Evolutionary conservation across 1,140 invertebrate species (phyloP), one percentile per base, ranked within the genome.

Genomic region (Bilobella aurantiaca): DNA sequence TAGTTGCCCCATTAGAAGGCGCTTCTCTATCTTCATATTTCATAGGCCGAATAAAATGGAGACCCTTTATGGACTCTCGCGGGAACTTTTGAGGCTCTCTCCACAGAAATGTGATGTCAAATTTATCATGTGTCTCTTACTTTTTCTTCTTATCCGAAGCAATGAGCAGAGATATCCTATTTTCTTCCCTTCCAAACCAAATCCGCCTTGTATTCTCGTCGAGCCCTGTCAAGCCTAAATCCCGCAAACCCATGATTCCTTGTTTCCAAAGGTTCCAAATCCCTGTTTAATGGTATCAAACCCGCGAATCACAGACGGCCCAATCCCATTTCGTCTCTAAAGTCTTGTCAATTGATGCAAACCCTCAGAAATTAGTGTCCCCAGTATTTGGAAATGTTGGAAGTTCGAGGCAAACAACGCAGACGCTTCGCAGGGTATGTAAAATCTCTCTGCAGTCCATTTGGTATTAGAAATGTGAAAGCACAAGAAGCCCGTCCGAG

Each of bases 21-120:
- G n/a, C n/a, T n/a, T 53, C 23, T 16, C 23, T 42, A 42, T 42
- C 12, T 23, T 53, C 8, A 53, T 53, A 53, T 53, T 53, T 53
- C 49, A 53, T 16, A 12, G 12, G 25, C 23, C 8, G 23, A 53
- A 23, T 23, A 53, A 5, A 53, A 53, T 16, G 25, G 12, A 23
- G 25, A 23, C 12, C 23, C 49, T 53, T 53, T 53, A 53, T 53
- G 49, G 49, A 53, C 49, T 53, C 49, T 53, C 49, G 12, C 49
- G 49, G 49, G 49, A 53, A 53, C 49, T 53, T 53, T 53, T 23
- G 37, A 42, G 8, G 37, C 37, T 14, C 8, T 42, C 49, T 16
- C 49, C 49, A 16, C 12, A 53, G 37, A 42, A 42, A 42, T 8
- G 37, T 42, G 37, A 42, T 42, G 37, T 42, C 37, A 42, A 42